Base-by-base conservation (phyloP, 1,140 invertebrate species). In the Sarcophaga peregrina region DNA sequence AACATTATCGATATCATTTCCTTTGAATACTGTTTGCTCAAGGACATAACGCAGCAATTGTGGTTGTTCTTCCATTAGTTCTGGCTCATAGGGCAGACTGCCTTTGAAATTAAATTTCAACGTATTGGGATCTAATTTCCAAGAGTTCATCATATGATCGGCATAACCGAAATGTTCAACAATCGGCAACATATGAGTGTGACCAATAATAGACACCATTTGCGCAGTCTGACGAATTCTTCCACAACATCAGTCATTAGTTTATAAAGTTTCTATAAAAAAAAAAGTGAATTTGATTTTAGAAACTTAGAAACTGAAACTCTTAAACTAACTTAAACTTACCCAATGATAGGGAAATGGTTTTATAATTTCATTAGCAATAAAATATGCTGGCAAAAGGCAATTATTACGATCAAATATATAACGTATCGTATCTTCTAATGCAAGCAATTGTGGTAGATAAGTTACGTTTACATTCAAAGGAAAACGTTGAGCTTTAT, bases 1-100 rank as follows among this genome's bases (percentile, higher is more conserved):
- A 99, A 91, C 96, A 99, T 98, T 0, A 95, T 96, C 84, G 96
- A 98, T 82, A 98, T 96, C 96, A 98, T 98, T 86, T 99, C 98
- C 84, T 97, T 93, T 2, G 97, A 98, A 90, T 99, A 99, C 0
- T n/a, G 97, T 97, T 90, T 99, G 98, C 87, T 98, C 96, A 9
- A 99, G 90, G 15, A 99, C 97, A 91, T 98, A 98, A 84, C 96
- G 92, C 3, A 99, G 90, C 37, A 99, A 90, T 45, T 93, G 93
- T 7, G 96, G 97, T 91, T 99, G 98, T 8, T 97, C 96, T 88
- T 97, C 95, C 8, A 96, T 88, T n/a, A 98, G 87, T 86, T 98
- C 96, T 84, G 95, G 94, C 84, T 97, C 95, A 88, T 98, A 99
- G 4, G 98, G 98, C 74, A 99, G 91, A 88, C 95, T 97, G 25